Conservation (phyloP, 2,888 invertebrate species). For the Philonicus albiceps region DNA sequence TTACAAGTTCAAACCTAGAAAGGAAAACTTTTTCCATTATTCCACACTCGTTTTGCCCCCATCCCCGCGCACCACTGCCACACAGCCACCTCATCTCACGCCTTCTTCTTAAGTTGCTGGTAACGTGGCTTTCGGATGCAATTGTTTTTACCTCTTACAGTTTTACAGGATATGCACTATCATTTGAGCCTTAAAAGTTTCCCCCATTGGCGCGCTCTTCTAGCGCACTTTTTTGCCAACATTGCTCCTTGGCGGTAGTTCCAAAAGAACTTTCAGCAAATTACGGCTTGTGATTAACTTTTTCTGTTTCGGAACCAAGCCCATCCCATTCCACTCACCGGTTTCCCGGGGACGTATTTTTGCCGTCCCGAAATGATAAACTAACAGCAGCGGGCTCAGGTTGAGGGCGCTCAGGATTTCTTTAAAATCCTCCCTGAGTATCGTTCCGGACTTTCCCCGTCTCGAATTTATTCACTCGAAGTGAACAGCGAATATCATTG, state of each 20-base stretch:
- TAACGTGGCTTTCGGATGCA: constrained; percentile 22
- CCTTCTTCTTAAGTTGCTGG: neutral
- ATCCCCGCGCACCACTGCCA: neutral
- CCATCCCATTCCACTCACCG: neutral
- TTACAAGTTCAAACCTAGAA: constrained; percentile 39
- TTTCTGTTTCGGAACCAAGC: neutral
- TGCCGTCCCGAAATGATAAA: constrained; percentile 6
- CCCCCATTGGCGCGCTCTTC: neutral
- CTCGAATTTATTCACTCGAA: neutral
- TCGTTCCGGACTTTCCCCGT: neutral
- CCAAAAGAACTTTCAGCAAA: constrained; percentile 25
- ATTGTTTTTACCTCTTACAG: constrained; percentile 36
- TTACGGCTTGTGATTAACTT: constrained; percentile 31
- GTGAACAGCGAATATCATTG: neutral
- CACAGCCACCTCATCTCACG: neutral
- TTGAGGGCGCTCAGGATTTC: neutral
- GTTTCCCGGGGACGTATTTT: neutral
- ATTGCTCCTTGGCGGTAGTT: neutral
- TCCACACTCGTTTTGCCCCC: neutral
- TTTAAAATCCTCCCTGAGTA: neutral
- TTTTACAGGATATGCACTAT: constrained; percentile 36
- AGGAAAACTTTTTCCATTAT: constrained; percentile 39
- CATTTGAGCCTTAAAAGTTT: constrained; percentile 30
- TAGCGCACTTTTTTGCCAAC: neutral
- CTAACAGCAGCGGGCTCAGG: neutral